These are phyloP conservation scores for Lytechinus pictus DNA, from an alignment of 35 echinoderm and acorn worm species.

Conservation along the genomic window DNA sequence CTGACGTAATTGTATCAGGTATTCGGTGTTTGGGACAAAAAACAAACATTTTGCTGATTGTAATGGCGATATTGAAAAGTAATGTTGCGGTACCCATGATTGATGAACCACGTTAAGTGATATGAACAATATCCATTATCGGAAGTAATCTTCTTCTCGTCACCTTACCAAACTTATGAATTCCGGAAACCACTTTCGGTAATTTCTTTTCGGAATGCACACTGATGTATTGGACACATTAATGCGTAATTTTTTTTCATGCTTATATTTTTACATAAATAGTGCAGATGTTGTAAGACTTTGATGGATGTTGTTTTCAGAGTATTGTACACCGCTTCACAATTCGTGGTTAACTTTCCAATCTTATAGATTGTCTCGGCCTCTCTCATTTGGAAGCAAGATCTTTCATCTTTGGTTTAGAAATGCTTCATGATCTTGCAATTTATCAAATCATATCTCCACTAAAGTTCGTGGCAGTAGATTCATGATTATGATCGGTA, in stretches of 20 bases:
- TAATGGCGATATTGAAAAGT: not conserved
- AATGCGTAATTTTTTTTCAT: not conserved
- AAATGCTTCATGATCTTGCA: not conserved
- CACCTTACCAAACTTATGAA: too few relatives aligned
- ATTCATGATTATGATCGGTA: not conserved
- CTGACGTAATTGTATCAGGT: not conserved
- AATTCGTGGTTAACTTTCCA: not conserved
- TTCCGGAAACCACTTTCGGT: not conserved
- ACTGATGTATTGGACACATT: not conserved
- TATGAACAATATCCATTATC: slow-evolving; percentile 14
- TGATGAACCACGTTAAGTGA: not conserved
- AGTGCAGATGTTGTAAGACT: not conserved
- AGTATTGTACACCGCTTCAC: not conserved
- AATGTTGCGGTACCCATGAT: not conserved
- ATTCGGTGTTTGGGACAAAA: not conserved
- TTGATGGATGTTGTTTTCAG: not conserved
- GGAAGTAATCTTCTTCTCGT: not conserved
- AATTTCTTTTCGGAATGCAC: not conserved
- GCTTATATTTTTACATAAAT: not conserved
- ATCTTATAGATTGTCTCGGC: not conserved
- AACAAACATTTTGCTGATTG: not conserved
- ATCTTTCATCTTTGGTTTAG: not conserved
- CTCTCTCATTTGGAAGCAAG: not conserved
- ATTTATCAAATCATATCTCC: not conserved
- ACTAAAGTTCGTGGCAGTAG: not conserved